A percentile compares a stretch with the other conserved stretches of the same genome.
These are phyloP conservation scores for Minunthozetes semirufus DNA, from an alignment of 2,888 invertebrate genomes.

Conservation along the genomic window DNA sequence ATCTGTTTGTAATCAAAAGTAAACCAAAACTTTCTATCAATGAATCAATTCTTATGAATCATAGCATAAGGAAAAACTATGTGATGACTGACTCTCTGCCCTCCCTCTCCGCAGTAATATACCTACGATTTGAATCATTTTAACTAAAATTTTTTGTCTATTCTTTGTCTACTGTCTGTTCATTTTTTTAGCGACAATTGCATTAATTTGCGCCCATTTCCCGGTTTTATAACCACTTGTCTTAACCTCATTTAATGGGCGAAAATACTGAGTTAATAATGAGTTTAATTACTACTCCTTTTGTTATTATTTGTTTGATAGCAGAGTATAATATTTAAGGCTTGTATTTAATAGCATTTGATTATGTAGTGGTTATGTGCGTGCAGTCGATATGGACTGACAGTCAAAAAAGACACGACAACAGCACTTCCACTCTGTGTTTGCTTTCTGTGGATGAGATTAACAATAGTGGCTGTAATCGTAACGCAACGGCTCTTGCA, in stretches of 20 bases:
- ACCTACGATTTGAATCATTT: background rate
- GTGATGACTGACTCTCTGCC: background rate
- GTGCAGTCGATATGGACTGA: constrained; percentile 26
- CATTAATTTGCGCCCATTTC: background rate
- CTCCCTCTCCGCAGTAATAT: background rate
- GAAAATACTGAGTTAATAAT: background rate
- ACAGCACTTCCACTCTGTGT: background rate
- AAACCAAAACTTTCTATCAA: background rate
- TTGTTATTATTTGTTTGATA: constrained; percentile 22
- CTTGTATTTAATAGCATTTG: background rate
- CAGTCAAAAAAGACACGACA: constrained; percentile 14
- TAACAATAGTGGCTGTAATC: constrained; percentile 23
- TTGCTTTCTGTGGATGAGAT: background rate
- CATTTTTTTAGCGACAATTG: background rate
- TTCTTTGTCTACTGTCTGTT: background rate
- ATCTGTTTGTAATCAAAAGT: background rate
- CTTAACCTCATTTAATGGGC: constrained; percentile 9
- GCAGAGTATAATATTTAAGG: background rate
- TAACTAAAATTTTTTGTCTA: background rate
- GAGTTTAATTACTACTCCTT: constrained; percentile 12
- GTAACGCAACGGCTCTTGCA: constrained; percentile 13
- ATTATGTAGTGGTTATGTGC: constrained; percentile 8
- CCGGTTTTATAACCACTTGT: background rate
- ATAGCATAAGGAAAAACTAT: background rate
- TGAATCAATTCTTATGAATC: background rate